These are phyloP conservation scores for Mico argentatus DNA, from an alignment of 2,797 vertebrate species.

Conservation along the genomic window DNA sequence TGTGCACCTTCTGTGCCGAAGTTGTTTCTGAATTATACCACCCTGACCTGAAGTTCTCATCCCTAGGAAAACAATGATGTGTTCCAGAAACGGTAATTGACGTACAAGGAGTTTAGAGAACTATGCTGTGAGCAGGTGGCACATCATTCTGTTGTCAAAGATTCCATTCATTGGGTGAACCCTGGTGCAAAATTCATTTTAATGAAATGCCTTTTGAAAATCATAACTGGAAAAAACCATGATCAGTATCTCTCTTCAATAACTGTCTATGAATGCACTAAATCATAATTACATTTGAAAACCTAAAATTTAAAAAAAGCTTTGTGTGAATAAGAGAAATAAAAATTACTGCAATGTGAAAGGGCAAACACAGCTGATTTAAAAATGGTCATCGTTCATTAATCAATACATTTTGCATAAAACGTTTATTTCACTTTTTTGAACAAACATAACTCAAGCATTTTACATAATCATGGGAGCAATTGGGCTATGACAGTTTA, in stretches of 20 bases:
- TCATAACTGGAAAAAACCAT: background rate
- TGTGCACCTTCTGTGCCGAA: background rate
- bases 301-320: background rate
- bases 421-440: conserved; percentile 71
- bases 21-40: accelerated
- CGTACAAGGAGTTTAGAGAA: background rate
- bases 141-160: background rate
- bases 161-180: conserved; percentile 11
- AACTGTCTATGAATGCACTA: background rate
- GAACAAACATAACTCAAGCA: conserved; percentile 64
- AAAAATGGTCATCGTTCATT: conserved; percentile 70
- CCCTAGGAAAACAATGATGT: background rate
- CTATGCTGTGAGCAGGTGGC: background rate
- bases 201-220: conserved; percentile 23
- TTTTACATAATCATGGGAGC: conserved; percentile 32
- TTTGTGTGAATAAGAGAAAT: conserved; percentile 22
- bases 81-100: background rate
- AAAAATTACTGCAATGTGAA: conserved; percentile 42
- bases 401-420: conserved; percentile 67
- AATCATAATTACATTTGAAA: background rate
- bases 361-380: conserved; percentile 59
- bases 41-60: background rate
- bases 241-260: background rate
- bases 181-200: conserved; percentile 27
- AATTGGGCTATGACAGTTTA: background rate